A percentile compares a stretch with the other conserved stretches of the same genome.
phyloP scores from a whole-genome alignment of 1,140 invertebrate species.

The Melipona quadrifasciata region DNA sequence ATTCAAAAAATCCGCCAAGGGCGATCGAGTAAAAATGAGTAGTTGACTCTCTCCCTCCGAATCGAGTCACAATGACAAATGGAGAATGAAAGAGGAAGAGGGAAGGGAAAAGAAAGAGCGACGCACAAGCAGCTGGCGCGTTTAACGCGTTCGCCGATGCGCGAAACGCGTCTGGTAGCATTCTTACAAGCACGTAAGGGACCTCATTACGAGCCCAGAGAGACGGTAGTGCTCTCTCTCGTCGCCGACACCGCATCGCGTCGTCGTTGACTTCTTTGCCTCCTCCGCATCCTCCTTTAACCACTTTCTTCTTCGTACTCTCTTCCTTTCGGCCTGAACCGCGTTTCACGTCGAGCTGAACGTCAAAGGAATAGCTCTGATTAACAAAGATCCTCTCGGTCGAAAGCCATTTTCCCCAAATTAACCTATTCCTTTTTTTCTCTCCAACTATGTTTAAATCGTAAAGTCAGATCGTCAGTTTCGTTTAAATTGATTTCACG shows the following conservation, averaged over 20 bases:
- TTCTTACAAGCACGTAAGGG: slow-evolving; percentile 70
- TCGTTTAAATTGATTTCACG: neutral
- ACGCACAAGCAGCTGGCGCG: slow-evolving; percentile 72
- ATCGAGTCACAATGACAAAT: slow-evolving; percentile 44
- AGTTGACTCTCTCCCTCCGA: neutral
- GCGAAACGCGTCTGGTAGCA: slow-evolving; percentile 76
- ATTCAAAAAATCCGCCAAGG: slow-evolving; percentile 27
- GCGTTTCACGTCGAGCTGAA: neutral
- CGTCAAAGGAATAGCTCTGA: neutral
- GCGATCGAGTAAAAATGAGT: slow-evolving; percentile 26
- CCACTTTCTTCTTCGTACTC: neutral
- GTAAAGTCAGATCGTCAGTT: neutral
- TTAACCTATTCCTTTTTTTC: too few relatives aligned
- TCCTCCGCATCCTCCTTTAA: neutral
- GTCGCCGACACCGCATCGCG: slow-evolving; percentile 6
- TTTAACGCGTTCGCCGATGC: slow-evolving; percentile 75
- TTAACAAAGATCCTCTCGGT: too few relatives aligned
- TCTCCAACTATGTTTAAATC: too few relatives aligned
- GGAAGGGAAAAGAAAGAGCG: slow-evolving; percentile 37
- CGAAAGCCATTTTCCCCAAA: too few relatives aligned
- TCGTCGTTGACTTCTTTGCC: slow-evolving; percentile 13
- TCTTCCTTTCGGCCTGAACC: neutral
- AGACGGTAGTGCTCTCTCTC: slow-evolving; percentile 37
- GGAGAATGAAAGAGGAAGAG: slow-evolving; percentile 2
- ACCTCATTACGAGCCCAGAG: slow-evolving; percentile 64